These are phyloP conservation scores for Drosophila nr. perissopoda DNA, from an alignment of 2,888 invertebrate species.

Conservation along the genomic window DNA sequence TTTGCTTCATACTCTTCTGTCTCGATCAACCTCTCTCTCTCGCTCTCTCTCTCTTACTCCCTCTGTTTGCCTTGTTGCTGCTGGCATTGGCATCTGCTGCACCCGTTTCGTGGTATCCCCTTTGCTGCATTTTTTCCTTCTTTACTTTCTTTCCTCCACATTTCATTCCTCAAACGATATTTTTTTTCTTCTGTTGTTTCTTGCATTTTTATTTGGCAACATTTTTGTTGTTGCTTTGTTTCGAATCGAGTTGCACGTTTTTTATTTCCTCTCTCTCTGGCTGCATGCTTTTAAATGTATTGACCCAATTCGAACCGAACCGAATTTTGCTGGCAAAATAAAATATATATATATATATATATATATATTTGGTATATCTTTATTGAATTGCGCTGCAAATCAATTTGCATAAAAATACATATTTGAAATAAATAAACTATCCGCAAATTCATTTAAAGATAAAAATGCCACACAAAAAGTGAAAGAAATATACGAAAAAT, in stretches of 20 bases:
- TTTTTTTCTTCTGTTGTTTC: conserved; percentile 4
- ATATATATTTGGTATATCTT: conserved; percentile 1
- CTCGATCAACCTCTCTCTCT: not conserved
- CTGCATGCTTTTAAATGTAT: conserved; percentile 58
- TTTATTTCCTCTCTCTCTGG: conserved; percentile 48
- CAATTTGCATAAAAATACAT: conserved; percentile 1
- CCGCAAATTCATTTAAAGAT: not conserved
- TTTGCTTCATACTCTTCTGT: not conserved
- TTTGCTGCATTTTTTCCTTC: not conserved
- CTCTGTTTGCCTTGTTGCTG: conserved; percentile 26
- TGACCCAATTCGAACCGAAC: conserved; percentile 63
- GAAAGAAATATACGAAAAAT: not conserved
- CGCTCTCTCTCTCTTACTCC: not conserved
- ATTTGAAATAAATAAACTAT: conserved; percentile 20
- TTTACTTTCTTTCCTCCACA: conserved; percentile 21
- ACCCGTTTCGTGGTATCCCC: conserved; percentile 24
- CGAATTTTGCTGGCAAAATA: conserved; percentile 17
- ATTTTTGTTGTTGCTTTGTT: conserved; percentile 24
- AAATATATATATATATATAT: not conserved
- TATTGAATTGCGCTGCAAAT: conserved; percentile 15
- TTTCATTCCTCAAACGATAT: conserved; percentile 39
- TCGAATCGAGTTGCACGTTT: conserved; percentile 47
- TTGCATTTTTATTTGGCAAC: conserved; percentile 34
- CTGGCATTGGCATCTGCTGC: conserved; percentile 32
- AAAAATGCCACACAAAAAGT: not conserved